phyloP scores from a whole-genome alignment of 2,797 vertebrate genomes.

The Onychomys leucogaster region DNA sequence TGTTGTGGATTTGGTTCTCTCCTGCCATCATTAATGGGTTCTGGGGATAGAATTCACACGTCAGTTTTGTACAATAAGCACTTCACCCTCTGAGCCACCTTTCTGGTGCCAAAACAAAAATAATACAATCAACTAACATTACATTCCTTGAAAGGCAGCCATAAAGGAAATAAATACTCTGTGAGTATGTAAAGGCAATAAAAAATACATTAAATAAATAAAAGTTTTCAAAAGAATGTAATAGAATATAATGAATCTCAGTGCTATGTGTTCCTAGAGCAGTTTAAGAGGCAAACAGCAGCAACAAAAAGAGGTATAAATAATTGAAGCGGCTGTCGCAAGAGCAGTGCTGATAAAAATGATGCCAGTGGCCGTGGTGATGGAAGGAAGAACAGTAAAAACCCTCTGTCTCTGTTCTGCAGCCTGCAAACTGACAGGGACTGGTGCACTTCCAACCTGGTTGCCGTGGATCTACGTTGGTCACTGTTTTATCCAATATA shows the following conservation, averaged over 20 bases:
- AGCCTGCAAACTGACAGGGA: too few species aligned
- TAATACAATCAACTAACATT: background rate
- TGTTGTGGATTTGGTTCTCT: background rate
- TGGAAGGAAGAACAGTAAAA: constrained; percentile 20
- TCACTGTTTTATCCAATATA: background rate
- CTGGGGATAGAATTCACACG: background rate
- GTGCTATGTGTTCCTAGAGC: background rate
- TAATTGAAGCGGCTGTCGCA: background rate
- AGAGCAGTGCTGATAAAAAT: background rate
- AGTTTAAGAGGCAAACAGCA: background rate
- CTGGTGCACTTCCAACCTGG: too few species aligned
- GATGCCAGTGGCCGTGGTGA: background rate
- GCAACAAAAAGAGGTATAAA: background rate
- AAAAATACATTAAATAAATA: background rate
- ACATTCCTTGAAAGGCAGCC: background rate
- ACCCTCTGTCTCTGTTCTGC: too few species aligned
- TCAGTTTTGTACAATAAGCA: background rate
- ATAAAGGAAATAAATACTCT: background rate
- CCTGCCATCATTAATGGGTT: background rate
- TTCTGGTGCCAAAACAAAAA: background rate
- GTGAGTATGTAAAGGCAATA: background rate
- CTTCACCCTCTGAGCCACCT: background rate
- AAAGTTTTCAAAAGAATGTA: constrained; percentile 8
- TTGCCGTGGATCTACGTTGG: background rate
- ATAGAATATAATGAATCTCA: background rate